phyloP scores from a whole-genome alignment of 2,113 vertebrate genomes.

The Eurypyga helias region DNA sequence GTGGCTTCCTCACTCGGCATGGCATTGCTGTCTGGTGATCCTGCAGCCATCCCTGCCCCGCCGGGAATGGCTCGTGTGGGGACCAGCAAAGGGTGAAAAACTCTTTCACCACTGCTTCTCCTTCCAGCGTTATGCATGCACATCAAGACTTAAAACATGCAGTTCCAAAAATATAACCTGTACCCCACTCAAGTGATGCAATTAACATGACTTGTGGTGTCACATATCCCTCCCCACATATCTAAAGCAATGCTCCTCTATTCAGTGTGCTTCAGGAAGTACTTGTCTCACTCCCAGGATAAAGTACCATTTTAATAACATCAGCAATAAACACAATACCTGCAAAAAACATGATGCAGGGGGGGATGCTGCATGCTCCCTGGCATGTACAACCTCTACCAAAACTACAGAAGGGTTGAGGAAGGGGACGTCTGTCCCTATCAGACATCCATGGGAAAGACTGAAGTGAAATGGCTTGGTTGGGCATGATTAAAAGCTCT shows the following conservation, averaged over 20 bases:
- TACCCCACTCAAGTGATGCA: not conserved
- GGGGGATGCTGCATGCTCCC: not conserved
- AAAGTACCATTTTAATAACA: not conserved
- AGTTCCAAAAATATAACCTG: not conserved
- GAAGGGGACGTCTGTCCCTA: not conserved
- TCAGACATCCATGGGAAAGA: not conserved
- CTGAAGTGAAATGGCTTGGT: fast-evolving
- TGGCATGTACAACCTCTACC: fast-evolving
- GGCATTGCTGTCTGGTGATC: not conserved
- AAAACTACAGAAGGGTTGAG: not conserved
- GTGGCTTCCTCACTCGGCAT: fast-evolving
- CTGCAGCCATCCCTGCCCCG: fast-evolving
- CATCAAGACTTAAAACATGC: not conserved
- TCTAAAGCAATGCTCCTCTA: not conserved
- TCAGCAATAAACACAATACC: not conserved
- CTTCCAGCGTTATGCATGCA: too few species aligned
- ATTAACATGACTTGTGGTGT: not conserved
- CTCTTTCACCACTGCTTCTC: not conserved
- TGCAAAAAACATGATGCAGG: not conserved
- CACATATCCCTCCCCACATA: not conserved
- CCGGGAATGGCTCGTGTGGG: fast-evolving
- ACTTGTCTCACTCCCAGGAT: not conserved
- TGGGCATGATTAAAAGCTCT: not conserved
- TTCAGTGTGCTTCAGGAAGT: not conserved
- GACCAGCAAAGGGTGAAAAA: not conserved